Base-by-base conservation (phyloP, 2,888 invertebrate genomes). In the Drosophila suboccidentalis region DNA sequence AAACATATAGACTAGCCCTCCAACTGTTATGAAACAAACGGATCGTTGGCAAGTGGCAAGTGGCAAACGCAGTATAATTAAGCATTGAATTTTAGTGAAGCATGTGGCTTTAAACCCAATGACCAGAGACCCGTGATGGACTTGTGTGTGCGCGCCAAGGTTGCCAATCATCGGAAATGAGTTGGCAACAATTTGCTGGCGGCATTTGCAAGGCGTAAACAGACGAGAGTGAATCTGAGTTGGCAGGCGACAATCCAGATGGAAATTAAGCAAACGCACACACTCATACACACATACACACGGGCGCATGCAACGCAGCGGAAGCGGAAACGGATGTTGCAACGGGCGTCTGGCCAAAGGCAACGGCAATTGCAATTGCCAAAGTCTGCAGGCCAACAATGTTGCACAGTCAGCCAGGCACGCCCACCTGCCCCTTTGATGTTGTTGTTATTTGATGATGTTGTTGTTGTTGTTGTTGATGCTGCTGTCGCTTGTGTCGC, bases 401-500 rank as follows among this genome's bases (percentile, higher is more conserved):
- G 64, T 65, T 69, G 53, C 44, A 55, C 39, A 22, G 50, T 19
- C 68, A 22, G 60, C 13, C 47, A 49, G 54, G 57, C 57, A 65
- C 71, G 60, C 61, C 61, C 39, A 38, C n/a, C 54, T 50, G 49
- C 36, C 34, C 50, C 6, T n/a, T 19, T 11, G 19, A n/a, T 13
- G n/a, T 13, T 34, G 51, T n/a, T 50, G 41, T 39, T 38, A 41
- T 34, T 54, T 53, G 46, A 38, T 50, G 22, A 9, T 47, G 60
- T 11, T 10, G 17, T 34, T 38, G 66, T 15, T 50, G 49, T 29
- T 50, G 49, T 44, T 44, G 32, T 59, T 17, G 70, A 53, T 71
- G 83, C 29, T 29, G 74, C 84, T 80, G 80, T 87, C 82, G 64
- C 59, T 32, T 60, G 62, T 80, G 80, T 87, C 82, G 64, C 59